Conservation (phyloP, 2,888 invertebrate genomes). For the Clunio marinus region DNA sequence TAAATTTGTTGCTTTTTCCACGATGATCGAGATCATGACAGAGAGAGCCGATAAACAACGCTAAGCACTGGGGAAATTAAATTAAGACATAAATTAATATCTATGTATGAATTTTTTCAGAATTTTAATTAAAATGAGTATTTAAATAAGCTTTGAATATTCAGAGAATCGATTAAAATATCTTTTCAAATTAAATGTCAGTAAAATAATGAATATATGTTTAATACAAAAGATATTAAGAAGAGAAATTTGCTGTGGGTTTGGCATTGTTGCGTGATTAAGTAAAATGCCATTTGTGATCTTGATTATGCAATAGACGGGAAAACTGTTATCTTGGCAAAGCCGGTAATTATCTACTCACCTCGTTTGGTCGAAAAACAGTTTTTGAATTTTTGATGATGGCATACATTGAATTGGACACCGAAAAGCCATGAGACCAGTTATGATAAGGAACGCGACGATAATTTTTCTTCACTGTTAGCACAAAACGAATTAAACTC, state of each 20-base stretch:
- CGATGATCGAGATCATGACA: conserved; percentile 85
- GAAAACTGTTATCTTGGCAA: no score
- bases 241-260: no score
- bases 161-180: no score
- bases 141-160: no score
- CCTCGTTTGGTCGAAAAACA: conserved; percentile 60
- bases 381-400: conserved; percentile 60
- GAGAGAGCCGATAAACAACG: conserved; percentile 72
- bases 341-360: no score
- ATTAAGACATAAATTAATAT: conserved; percentile 35
- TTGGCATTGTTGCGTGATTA: no score
- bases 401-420: conserved; percentile 77
- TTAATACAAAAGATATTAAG: no score
- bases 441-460: conserved; percentile 80
- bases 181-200: no score
- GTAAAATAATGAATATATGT: no score
- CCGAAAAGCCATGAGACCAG: conserved; percentile 84
- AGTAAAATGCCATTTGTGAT: no score
- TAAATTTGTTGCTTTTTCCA: conserved; percentile 82
- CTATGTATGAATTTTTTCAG: background rate
- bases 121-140: no score
- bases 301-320: no score
- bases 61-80: conserved; percentile 60
- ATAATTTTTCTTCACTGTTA: conserved; percentile 82
- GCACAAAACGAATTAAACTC: conserved; percentile 65